Evolutionary conservation across 64 coral and sea anemone genomes (phyloP).

Genomic region (Catalaphyllia jardinei): DNA sequence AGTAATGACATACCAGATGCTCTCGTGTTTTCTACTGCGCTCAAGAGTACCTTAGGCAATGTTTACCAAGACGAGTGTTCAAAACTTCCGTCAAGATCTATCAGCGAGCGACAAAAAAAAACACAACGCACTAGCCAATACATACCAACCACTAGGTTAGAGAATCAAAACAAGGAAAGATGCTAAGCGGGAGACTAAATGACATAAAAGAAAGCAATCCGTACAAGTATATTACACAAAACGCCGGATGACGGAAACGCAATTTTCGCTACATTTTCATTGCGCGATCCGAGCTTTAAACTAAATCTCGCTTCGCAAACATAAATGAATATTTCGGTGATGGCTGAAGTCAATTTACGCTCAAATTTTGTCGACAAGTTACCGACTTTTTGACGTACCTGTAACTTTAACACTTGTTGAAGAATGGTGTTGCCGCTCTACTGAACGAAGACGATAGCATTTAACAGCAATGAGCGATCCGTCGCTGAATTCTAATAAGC

Average conservation of each 20-base stretch:
- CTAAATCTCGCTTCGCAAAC: background rate
- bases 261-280: background rate
- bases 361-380: background rate
- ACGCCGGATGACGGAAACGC: background rate
- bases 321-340: too few relatives aligned
- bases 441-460: background rate
- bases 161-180: slow-evolving; percentile 6
- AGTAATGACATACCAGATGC: too few relatives aligned
- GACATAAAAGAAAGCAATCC: background rate
- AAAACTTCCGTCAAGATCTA: background rate
- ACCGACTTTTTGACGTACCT: background rate
- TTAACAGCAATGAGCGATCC: too few relatives aligned
- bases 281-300: background rate
- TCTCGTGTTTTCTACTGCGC: too few relatives aligned
- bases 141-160: background rate
- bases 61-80: background rate
- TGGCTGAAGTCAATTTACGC: too few relatives aligned
- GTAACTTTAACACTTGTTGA: slow-evolving; percentile 7
- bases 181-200: background rate
- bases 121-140: background rate
- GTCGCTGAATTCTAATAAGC: background rate
- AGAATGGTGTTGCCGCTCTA: background rate
- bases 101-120: background rate
- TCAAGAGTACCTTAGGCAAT: background rate
- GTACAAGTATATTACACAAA: background rate